A percentile compares a stretch with the other conserved stretches of the same genome.
phyloP scores from a whole-genome alignment of 2,113 vertebrate species.

The Melanerpes aurifrons region DNA sequence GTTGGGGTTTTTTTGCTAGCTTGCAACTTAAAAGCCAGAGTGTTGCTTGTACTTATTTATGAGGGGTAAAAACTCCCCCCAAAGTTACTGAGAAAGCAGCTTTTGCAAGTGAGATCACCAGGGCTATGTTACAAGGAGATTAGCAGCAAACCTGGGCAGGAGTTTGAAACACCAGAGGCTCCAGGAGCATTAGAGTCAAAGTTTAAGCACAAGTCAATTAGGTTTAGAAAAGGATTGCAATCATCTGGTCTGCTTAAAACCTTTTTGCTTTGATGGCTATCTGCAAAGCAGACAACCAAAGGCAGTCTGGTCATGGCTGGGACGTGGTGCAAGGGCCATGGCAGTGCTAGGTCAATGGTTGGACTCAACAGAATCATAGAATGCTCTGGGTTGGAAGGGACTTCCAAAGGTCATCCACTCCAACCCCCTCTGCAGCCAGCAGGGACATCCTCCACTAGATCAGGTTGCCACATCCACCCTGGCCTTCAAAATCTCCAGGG shows the following conservation, averaged over 20 bases:
- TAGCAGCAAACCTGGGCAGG: constrained; percentile 32
- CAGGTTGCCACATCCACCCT: no score
- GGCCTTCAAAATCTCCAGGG: no score
- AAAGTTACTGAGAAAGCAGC: not conserved
- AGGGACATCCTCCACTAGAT: no score
- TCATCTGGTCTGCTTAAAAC: constrained; percentile 33
- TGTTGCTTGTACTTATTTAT: not conserved
- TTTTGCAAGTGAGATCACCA: not conserved
- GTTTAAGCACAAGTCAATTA: constrained; percentile 42
- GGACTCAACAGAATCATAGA: no score
- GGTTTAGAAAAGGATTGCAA: constrained; percentile 16
- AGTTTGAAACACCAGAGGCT: constrained; percentile 46
- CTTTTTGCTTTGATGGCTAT: not conserved
- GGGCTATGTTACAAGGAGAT: constrained; percentile 33
- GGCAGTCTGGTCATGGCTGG: not conserved
- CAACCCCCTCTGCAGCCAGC: no score
- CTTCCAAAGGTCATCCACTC: no score
- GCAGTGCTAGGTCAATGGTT: no score
- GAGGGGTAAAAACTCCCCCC: not conserved
- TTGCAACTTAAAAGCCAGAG: not conserved
- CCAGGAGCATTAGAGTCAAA: constrained; percentile 6
- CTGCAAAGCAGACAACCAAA: not conserved
- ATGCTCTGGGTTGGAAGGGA: no score
- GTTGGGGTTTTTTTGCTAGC: not conserved
- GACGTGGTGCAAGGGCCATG: no score